Base-by-base conservation (phyloP, 2,888 invertebrate species). In the Chelonus formosanus region DNA sequence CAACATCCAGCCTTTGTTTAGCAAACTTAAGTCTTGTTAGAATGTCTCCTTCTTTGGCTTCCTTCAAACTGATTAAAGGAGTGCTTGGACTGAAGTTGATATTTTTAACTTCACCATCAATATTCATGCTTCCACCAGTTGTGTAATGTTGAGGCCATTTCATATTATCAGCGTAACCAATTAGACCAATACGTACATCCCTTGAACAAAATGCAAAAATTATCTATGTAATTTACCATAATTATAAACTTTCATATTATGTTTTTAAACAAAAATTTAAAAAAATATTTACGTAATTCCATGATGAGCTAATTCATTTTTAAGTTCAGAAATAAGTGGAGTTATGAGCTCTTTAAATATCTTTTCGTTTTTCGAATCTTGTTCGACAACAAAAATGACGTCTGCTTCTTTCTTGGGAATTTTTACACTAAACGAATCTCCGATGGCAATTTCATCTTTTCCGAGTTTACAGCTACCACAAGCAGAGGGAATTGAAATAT, bases 341-440 rank as follows among this genome's bases (percentile, higher is more conserved):
- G 88, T 86, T 1, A 90, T 82, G 67, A 91, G 80, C 36, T 89
- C 88, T 71, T 89, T 90, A 86, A 88, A 91, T 48, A 88, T 82
- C 70, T 87, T 86, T 75, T 90, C 89, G 80, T 91, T 93, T 48
- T 85, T 81, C 80, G 88, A 83, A 3, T 81, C 81, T 70, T 90
- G 88, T 75, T 96, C 95, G 6, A 96, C 88, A 1, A 92, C 87
- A 63, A 96, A 86, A 0, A 96, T 86, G 65, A 96, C 86, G 78
- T 96, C 96, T 2, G 94, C 95, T 70, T 93, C 88, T 69, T 91
- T 91, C 69, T 87, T 87, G 0, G 93, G 93, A 35, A 88, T 79
- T 75, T 90, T 90, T 0, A 90, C 85, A 60, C 88, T 88, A 80
- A 90, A 91, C 20, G 82, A 85, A 8, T 92, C 90, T 0, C 90